Conservation (phyloP, 2,113 vertebrate species). For the Microtus richardsoni region DNA sequence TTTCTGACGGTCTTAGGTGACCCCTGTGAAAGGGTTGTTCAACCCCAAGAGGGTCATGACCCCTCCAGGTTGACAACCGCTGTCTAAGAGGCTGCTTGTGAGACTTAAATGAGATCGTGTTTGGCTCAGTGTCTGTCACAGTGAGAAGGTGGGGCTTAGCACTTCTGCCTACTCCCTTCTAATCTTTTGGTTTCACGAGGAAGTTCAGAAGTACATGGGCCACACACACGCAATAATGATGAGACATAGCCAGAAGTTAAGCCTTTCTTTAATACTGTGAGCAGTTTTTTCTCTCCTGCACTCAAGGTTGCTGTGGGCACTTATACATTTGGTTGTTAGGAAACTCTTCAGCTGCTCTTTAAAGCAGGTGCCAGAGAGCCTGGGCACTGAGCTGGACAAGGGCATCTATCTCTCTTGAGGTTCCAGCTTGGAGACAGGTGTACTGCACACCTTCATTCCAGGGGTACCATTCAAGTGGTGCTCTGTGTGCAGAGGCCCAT, state of each 20-base stretch:
- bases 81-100: neutral
- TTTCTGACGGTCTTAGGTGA: neutral
- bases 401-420: neutral
- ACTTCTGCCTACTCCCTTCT: neutral
- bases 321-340: neutral
- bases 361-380: neutral
- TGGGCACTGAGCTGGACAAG: neutral
- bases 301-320: neutral
- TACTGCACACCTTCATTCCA: neutral
- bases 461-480: rapidly evolving
- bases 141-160: neutral
- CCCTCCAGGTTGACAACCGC: neutral
- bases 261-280: neutral
- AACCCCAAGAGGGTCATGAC: neutral
- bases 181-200: neutral
- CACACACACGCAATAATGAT: neutral
- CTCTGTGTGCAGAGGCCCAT: neutral
- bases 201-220: neutral
- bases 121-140: neutral
- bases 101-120: neutral
- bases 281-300: neutral
- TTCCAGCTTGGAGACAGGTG: neutral
- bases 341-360: neutral
- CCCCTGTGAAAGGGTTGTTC: neutral
- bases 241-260: neutral